Evolutionary conservation across 1,140 invertebrate genomes (phyloP).

Genomic region (Meloidogyne chitwoodi): DNA sequence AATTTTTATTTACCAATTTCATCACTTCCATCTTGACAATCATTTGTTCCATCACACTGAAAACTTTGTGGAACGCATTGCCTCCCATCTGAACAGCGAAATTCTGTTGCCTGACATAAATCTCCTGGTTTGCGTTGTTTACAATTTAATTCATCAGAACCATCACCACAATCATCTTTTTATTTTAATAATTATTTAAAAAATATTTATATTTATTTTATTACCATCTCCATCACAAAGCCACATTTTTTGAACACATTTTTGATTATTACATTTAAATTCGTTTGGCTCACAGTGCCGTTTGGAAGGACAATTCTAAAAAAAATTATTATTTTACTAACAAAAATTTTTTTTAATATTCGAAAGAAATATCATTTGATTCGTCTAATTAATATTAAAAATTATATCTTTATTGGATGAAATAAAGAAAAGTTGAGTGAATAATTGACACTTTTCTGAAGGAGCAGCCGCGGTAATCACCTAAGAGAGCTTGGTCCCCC

Average conservation of each 20-base stretch:
- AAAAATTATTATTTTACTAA: no score
- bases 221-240: conserved; percentile 80
- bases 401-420: no score
- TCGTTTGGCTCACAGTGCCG: conserved; percentile 81
- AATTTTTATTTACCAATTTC: conserved; percentile 59
- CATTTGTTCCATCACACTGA: conserved; percentile 82
- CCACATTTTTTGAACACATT: conserved; percentile 84
- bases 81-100: conserved; percentile 70
- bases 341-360: no score
- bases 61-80: conserved; percentile 89
- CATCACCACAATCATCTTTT: neutral
- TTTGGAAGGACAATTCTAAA: conserved; percentile 51
- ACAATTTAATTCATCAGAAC: conserved; percentile 44
- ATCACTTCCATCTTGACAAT: conserved; percentile 76
- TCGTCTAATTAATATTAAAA: no score
- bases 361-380: no score
- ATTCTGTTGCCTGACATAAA: conserved; percentile 76
- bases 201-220: conserved; percentile 67
- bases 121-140: conserved; percentile 64
- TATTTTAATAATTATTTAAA: conserved; percentile 36
- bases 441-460: no score
- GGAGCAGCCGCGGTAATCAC: no score
- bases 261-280: conserved; percentile 76
- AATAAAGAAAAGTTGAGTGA: no score
- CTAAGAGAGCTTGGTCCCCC: no score